Conservation (phyloP, 1,140 invertebrate genomes). For the Ceratina australensis region DNA sequence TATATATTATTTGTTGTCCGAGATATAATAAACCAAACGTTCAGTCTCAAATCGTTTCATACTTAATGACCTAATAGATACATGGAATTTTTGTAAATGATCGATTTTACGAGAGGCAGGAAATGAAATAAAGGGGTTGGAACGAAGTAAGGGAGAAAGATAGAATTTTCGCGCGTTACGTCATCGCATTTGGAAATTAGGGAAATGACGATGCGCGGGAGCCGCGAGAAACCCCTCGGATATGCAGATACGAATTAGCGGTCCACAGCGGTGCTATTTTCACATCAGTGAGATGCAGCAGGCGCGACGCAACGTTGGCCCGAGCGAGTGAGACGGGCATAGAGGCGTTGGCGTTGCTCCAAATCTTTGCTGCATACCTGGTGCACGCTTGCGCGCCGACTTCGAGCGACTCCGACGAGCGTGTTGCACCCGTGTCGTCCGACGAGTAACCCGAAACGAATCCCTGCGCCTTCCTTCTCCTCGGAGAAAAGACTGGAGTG, state of each 20-base stretch:
- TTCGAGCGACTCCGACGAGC: conserved; percentile 29
- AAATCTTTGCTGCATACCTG: conserved; percentile 45
- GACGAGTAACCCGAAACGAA: conserved; percentile 18
- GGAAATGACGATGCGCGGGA: conserved; percentile 26
- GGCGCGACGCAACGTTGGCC: conserved; percentile 28
- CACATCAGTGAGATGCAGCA: conserved; percentile 55
- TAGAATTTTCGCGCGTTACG: conserved; percentile 35
- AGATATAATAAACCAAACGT: too few relatives aligned
- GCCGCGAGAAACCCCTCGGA: conserved; percentile 29
- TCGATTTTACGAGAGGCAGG: too few relatives aligned
- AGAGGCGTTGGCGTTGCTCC: conserved; percentile 49
- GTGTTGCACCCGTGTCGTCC: conserved; percentile 36
- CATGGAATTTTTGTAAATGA: too few relatives aligned
- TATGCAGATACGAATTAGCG: conserved; percentile 57
- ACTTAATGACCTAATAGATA: too few relatives aligned
- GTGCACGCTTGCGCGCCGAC: conserved; percentile 32
- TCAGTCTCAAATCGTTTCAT: too few relatives aligned
- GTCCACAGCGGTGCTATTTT: conserved; percentile 51
- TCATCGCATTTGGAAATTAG: conserved; percentile 51
- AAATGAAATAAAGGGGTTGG: too few relatives aligned
- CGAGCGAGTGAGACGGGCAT: not conserved
- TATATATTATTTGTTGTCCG: too few relatives aligned
- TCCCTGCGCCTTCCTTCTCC: not conserved
- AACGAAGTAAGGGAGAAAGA: not conserved
- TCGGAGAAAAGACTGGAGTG: not conserved